These are phyloP conservation scores for Thera obeliscata DNA, from an alignment of 2,888 invertebrate species.

Conservation along the genomic window DNA sequence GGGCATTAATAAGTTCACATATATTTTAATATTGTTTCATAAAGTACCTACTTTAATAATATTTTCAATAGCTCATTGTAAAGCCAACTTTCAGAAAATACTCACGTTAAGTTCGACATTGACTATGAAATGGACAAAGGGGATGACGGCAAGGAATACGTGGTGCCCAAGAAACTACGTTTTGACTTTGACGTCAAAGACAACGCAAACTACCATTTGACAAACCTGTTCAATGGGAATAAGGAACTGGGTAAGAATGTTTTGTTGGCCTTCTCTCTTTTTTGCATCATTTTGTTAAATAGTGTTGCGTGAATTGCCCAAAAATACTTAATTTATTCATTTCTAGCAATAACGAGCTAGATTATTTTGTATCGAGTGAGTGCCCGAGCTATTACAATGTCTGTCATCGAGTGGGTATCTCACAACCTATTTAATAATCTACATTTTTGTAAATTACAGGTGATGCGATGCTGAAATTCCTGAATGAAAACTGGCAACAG, in stretches of 20 bases:
- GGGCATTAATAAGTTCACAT: too few relatives aligned
- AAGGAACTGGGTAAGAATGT: constrained; percentile 53
- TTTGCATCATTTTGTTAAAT: too few relatives aligned
- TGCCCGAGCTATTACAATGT: too few relatives aligned
- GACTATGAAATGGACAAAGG: constrained; percentile 48
- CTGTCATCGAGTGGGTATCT: too few relatives aligned
- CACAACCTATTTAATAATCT: too few relatives aligned
- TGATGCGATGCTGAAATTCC: constrained; percentile 60
- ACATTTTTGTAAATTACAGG: constrained; percentile 50
- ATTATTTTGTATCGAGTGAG: too few relatives aligned
- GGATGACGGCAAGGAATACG: constrained; percentile 47
- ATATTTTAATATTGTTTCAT: too few relatives aligned
- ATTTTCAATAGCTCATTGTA: background rate
- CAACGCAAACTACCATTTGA: constrained; percentile 48
- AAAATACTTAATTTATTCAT: too few relatives aligned
- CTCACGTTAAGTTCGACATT: constrained; percentile 40
- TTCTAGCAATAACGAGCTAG: too few relatives aligned
- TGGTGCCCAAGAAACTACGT: constrained; percentile 46
- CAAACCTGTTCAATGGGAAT: constrained; percentile 57
- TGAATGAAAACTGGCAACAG: constrained; percentile 72
- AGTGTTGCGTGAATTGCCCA: too few relatives aligned
- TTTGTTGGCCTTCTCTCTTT: background rate
- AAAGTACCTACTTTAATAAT: too few relatives aligned
- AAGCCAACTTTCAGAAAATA: constrained; percentile 42
- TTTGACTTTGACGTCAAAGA: constrained; percentile 51